phyloP scores from a whole-genome alignment of 2,113 vertebrate genomes.

The Emberiza fucata region DNA sequence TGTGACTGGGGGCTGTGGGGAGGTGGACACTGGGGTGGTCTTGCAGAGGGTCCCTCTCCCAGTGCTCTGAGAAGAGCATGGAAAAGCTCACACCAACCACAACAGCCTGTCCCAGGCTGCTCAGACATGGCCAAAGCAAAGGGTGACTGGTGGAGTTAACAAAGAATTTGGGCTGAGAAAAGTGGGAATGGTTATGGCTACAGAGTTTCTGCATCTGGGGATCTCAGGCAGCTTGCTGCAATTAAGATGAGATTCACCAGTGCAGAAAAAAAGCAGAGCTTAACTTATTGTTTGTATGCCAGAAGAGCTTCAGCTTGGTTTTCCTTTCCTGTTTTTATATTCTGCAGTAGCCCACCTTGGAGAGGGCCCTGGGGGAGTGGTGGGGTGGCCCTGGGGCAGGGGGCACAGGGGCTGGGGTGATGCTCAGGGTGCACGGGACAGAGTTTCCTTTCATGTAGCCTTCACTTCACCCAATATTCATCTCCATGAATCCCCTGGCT shows the following conservation, averaged over 20 bases:
- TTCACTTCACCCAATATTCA: neutral
- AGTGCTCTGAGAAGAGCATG: neutral
- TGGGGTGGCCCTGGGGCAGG: neutral
- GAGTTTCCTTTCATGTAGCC: neutral
- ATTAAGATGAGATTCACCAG: neutral
- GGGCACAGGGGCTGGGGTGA: neutral
- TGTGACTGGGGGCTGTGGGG: neutral
- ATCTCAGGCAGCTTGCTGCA: neutral
- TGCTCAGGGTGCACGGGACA: neutral
- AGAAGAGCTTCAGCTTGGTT: neutral
- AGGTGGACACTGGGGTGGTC: neutral
- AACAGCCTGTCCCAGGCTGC: neutral
- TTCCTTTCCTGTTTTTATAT: neutral
- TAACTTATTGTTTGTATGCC: neutral
- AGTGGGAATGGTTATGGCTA: neutral
- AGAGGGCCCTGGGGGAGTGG: neutral
- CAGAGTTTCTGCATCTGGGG: neutral
- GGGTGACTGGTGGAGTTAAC: neutral
- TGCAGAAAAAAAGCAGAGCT: neutral
- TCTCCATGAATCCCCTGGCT: neutral
- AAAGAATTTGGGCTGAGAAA: neutral
- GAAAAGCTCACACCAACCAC: neutral
- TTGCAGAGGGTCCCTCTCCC: neutral
- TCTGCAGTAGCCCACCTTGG: neutral
- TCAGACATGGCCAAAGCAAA: neutral